A percentile compares a stretch with the other conserved stretches of the same genome.
Conservation (phyloP, 92 coral and sea anemone species). For the Actinostola sp. region DNA sequence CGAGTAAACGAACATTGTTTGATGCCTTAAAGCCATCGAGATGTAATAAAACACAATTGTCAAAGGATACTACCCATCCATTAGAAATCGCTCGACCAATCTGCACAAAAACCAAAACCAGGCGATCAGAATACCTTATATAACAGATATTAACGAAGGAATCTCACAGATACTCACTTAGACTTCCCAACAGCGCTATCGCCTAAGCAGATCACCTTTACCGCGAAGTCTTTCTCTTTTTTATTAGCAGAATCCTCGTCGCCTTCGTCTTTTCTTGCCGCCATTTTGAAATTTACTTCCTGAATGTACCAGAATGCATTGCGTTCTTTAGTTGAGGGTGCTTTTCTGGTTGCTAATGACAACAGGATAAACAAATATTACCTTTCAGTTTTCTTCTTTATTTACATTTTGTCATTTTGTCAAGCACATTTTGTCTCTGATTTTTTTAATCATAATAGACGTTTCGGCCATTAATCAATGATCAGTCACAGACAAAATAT, state of each 20-base stretch:
- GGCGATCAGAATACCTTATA: conserved; percentile 14
- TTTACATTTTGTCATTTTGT: too few relatives aligned
- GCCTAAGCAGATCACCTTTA: conserved; percentile 93
- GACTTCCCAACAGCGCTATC: conserved; percentile 99
- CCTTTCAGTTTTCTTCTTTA: too few relatives aligned
- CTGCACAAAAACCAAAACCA: conserved; percentile 43
- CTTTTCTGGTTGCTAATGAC: conserved; percentile 16
- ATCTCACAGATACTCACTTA: conserved; percentile 69
- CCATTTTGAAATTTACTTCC: conserved; percentile 84
- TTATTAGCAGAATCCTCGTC: conserved; percentile 75
- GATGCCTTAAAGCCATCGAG: neutral
- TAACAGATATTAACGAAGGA: conserved; percentile 2
- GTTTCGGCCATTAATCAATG: too few relatives aligned
- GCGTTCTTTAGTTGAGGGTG: conserved; percentile 14
- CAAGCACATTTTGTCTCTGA: too few relatives aligned
- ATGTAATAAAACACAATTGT: neutral
- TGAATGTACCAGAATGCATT: conserved; percentile 28
- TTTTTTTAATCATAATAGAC: too few relatives aligned
- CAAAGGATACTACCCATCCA: conserved; percentile 99
- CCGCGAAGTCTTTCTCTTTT: conserved; percentile 77
- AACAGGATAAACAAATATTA: conserved; percentile 12
- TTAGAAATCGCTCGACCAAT: conserved; percentile 95
- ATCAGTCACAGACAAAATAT: too few relatives aligned
- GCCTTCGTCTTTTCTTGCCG: conserved; percentile 73
- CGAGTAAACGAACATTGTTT: neutral